Conservation (phyloP, 2,797 vertebrate genomes). For the Gambusia yucatana region DNA sequence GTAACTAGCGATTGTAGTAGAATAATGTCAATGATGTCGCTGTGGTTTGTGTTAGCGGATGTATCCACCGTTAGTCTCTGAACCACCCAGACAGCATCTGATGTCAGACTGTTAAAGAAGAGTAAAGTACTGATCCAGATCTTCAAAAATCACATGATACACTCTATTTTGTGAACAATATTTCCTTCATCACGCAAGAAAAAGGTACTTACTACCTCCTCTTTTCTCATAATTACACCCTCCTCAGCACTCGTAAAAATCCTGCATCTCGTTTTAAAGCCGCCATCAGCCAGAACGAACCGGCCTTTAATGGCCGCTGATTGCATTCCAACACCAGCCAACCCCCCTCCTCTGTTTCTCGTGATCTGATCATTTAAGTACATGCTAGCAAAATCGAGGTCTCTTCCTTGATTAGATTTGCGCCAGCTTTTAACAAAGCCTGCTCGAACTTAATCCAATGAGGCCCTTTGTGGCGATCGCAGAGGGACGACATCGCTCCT, state of each 20-base stretch:
- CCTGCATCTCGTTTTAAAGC: conserved; percentile 63
- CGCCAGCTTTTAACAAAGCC: conserved; percentile 78
- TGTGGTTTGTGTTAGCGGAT: neutral
- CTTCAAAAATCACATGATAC: neutral
- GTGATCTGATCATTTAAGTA: conserved; percentile 77
- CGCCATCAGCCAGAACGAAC: conserved; percentile 68
- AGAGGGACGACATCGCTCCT: conserved; percentile 56
- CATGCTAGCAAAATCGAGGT: conserved; percentile 75
- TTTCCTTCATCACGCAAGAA: conserved; percentile 32
- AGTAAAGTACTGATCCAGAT: neutral
- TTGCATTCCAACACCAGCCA: conserved; percentile 52
- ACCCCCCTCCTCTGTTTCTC: conserved; percentile 40
- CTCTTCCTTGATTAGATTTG: conserved; percentile 80
- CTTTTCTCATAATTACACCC: conserved; percentile 45
- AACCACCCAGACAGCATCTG: neutral
- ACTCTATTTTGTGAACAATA: neutral
- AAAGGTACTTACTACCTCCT: neutral
- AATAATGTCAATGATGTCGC: neutral
- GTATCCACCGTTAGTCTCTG: neutral
- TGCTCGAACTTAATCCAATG: conserved; percentile 78
- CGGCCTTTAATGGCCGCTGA: conserved; percentile 66
- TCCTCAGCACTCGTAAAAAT: conserved; percentile 65
- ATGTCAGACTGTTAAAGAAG: neutral
- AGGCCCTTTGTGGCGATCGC: conserved; percentile 64
- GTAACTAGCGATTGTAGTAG: neutral